phyloP scores from a whole-genome alignment of 2,113 vertebrate genomes.

The Pollimyrus isidori region DNA sequence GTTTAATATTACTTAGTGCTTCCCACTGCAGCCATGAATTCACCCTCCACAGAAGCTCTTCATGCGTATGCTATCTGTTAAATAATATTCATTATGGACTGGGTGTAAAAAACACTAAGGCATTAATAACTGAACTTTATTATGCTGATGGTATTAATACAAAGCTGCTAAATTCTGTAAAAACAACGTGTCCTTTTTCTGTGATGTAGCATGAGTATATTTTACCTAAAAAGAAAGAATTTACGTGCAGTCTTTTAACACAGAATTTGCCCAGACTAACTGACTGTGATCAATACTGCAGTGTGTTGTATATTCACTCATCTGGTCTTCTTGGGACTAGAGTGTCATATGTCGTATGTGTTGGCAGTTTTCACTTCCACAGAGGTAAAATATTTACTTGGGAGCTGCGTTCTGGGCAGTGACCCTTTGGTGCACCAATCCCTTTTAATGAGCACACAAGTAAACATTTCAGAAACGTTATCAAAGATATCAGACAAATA shows the following conservation, averaged over 20 bases:
- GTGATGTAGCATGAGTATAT: not conserved
- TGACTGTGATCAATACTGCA: slow-evolving; percentile 6
- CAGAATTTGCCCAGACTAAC: not conserved
- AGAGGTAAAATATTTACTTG: slow-evolving; percentile 9
- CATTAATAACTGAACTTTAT: not conserved
- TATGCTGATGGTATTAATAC: not conserved
- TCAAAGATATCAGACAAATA: not conserved
- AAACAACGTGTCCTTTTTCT: not conserved
- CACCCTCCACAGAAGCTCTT: not conserved
- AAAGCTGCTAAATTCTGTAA: not conserved
- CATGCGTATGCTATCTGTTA: not conserved
- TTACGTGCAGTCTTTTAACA: not conserved
- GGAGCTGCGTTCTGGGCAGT: not conserved
- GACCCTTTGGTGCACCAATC: not conserved
- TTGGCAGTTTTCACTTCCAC: not conserved
- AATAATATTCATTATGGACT: not conserved
- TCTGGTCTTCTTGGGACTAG: not conserved
- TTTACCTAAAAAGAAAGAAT: not conserved
- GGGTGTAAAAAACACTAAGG: not conserved
- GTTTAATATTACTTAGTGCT: not conserved
- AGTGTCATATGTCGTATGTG: not conserved
- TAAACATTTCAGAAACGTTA: slow-evolving; percentile 10
- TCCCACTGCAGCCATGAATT: not conserved
- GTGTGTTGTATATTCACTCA: not conserved
- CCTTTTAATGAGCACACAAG: not conserved